These are phyloP conservation scores for Phortica variegata DNA, from an alignment of 1,140 invertebrate genomes.

Conservation along the genomic window DNA sequence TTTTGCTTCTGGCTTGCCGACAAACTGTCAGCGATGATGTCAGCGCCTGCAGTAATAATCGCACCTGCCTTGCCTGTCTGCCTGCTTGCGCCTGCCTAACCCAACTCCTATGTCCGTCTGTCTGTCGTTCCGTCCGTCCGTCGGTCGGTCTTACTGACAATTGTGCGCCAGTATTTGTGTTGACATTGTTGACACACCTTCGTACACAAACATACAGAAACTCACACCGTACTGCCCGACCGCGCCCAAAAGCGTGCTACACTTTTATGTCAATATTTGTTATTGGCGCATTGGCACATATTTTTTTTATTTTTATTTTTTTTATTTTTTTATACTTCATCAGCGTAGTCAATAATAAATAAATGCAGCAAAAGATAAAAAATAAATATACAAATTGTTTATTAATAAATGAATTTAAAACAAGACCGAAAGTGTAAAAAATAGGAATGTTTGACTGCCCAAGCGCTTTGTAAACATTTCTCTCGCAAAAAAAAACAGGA, in stretches of 20 bases:
- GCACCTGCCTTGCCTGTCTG: conserved; percentile 40
- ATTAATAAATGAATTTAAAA: too few species aligned
- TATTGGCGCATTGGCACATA: not conserved
- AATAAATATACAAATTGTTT: conserved; percentile 3
- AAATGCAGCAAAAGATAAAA: conserved; percentile 1
- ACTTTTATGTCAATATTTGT: conserved; percentile 13
- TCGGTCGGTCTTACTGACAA: too few species aligned
- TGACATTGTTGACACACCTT: conserved; percentile 4
- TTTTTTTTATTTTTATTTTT: not conserved
- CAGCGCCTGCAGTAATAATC: conserved; percentile 31
- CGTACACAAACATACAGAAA: conserved; percentile 12
- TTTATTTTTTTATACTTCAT: not conserved
- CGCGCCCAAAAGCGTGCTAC: not conserved
- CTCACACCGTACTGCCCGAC: conserved; percentile 1
- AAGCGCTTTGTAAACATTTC: too few species aligned
- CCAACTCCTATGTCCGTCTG: too few species aligned
- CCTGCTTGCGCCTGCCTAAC: conserved; percentile 35
- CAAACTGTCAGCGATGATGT: conserved; percentile 38
- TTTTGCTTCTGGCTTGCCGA: too few species aligned
- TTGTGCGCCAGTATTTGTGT: too few species aligned
- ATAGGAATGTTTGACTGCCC: too few species aligned
- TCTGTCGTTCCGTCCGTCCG: not conserved
- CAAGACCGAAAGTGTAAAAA: too few species aligned
- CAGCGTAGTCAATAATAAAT: too few species aligned
- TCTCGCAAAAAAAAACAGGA: too few species aligned